Evolutionary conservation across 2,113 vertebrate species (phyloP), one percentile per base, ranked within the genome.

Genomic region (Lagopus muta): DNA sequence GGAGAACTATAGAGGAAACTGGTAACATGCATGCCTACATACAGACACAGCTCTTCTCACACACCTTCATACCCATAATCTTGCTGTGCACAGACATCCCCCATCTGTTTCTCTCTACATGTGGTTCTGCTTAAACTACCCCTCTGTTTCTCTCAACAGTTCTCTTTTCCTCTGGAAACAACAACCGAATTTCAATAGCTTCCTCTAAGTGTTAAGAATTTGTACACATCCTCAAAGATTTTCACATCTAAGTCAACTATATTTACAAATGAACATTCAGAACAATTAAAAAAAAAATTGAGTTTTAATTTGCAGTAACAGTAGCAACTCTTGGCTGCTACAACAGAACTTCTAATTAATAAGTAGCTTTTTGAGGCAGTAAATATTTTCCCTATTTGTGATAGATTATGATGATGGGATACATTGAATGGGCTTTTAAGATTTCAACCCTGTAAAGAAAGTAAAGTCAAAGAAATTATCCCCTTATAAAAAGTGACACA

Each of bases 351-450:
- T 96, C 61, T 57, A 66, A 79, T 64, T 47, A 34, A 6, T 73
- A 94, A 82, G n/a, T 64, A 75, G 91, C n/a, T 92, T 75, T 47
- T 42, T 73, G 67, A 79, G 45, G 52, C 66, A 77, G 17, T 80
- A 61, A 92, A 90, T 6, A 38, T 8, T 79, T 58, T 66, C 6
- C 7, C 10, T 62, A 1, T 30, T 60, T 50, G 62, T 38, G 82
- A 57, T 25, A 14, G 40, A 42, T 77, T 80, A 57, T 5, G 38
- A 74, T 32, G n/a, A 60, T 27, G 17, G 18, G 54, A 87, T 50
- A 74, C 8, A 77, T 64, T 61, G 32, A 88, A 45, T 61, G 34
- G 73, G 24, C 17, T 76, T 15, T 22, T 22, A 74, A 88, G 32
- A 90, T 86, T 22, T 90, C 62, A 86, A 66, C 11, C 58, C 0